Evolutionary conservation across 2,797 vertebrate species (phyloP).

Genomic region (Macropodus opercularis): DNA sequence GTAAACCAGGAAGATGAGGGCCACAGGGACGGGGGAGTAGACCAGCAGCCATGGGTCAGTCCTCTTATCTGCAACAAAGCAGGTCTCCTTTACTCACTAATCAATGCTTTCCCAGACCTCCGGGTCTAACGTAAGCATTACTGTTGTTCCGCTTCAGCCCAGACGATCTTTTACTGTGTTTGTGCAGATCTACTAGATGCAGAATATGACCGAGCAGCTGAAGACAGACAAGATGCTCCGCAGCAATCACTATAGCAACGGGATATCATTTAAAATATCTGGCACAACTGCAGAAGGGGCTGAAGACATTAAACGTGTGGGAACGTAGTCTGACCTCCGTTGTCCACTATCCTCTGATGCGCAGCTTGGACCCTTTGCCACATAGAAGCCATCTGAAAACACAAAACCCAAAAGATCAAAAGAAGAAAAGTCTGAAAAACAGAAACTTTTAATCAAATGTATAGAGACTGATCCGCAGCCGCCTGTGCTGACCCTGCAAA

Average conservation of each 20-base stretch:
- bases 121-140: no score
- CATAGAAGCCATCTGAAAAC: conserved; percentile 66
- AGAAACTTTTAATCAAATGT: not conserved
- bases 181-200: no score
- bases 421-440: not conserved
- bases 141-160: no score
- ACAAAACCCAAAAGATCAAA: not conserved
- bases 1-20: conserved; percentile 71
- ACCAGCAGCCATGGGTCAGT: conserved; percentile 80
- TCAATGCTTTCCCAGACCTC: no score
- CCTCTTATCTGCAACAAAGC: conserved; percentile 80
- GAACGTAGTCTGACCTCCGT: conserved; percentile 75
- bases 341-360: conserved; percentile 73
- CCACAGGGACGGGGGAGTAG: conserved; percentile 74
- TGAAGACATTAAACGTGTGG: not conserved
- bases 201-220: not conserved
- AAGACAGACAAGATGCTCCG: not conserved
- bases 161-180: no score
- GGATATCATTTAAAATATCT: not conserved
- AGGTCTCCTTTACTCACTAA: no score
- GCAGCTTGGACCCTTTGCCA: conserved; percentile 61
- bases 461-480: not conserved
- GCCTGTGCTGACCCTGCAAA: not conserved
- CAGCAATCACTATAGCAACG: conserved; percentile 6
- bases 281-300: not conserved